Base-by-base conservation (phyloP, 2,888 invertebrate genomes). In the Acleris literana region DNA sequence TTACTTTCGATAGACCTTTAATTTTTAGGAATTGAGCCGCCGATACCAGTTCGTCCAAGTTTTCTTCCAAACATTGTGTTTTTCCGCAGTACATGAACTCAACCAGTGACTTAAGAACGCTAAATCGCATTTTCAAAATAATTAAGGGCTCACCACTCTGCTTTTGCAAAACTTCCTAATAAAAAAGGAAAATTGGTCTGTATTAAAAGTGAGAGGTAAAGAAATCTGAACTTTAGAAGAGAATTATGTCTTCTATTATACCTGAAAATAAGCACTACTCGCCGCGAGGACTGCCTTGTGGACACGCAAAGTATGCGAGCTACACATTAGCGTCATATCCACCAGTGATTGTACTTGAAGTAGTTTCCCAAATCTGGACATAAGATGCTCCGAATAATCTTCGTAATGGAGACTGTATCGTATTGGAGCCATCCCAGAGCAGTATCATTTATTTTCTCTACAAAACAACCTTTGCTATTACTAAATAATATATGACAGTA, bases 21-120 rank as follows among this genome's bases (percentile, higher is more conserved):
- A 96, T 95, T 85, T 95, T 95, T 69, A 96, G 94, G 76, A 95
- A 94, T 80, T 94, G 95, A 25, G 95, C 95, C 7, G 95, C 95
- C 63, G 95, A 94, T 55, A 95, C 93, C 57, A 96, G 82, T 74
- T 95, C 94, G 73, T 95, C 94, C 72, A 96, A 88, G 81, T 95
- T 93, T 74, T 95, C 94, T 82, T 95, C 95, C 59, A 94, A 87
- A 71, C 96, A 94, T 72, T 94, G 94, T 1, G 95, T 96, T 88
- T 95, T 95, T 2, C 96, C 96, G 76, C 95, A 95, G 78, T 96
- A 96, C 94, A 96, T 96, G 76, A 95, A 96, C 82, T 96, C 96
- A 43, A 96, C 94, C 68, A 96, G 90, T 56, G 95, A 94, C 84
- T 95, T 95, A 68, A 96, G 86, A 39, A 96, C 95, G 74, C 93